Evolutionary conservation across 2,888 invertebrate genomes (phyloP), one percentile per base, ranked within the genome.

Genomic region (Rhimphoctona megacephalus): DNA sequence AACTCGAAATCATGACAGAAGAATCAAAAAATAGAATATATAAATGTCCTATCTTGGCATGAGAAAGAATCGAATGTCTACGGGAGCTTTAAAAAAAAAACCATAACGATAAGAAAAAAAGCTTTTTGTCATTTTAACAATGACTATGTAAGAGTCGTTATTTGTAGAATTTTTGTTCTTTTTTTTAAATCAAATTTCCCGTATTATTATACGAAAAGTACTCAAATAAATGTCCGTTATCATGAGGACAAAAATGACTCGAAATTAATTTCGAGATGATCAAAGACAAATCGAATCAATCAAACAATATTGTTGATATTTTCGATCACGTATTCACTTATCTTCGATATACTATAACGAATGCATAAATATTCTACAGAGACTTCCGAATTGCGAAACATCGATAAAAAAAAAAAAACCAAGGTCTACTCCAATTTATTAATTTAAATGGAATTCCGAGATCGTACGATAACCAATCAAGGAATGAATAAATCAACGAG

Each of bases 401-500:
- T 76, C n/a, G 30, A 30, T 22, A 17, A 57, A 25, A 73, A 33
- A 43, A 25, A 57, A 57, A 36, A 54, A 39, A 67, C 22, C 25
- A 66, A 14, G 36, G 30, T 61, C 6, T 57, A 25, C 25, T 25
- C 25, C 25, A 30, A 61, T 30, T 30, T 17, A 61, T 30, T 7
- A 61, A 30, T 30, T 61, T 14, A 0, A 61, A 61, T 61, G 61
- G 7, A 61, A 61, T 61, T 61, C 30, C 6, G 17, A 61, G 30
- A 61, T 30, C 6, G 30, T 25, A 6, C 14, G 61, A 30, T 61
- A 30, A 61, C 25, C 17, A 30, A 61, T 61, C 1, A 46, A 19
- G 19, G 25, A 83, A 69, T 17, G 70, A 17, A n/a, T n/a, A 39
- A 74, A 83, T 25, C 25, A 67, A 46, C 39, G 25, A 54, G n/a